Percentiles rank a stretch among this genome's conserved stretches.
Evolutionary conservation across 2,888 invertebrate genomes (phyloP).

Genomic region (Perithous albicinctus): DNA sequence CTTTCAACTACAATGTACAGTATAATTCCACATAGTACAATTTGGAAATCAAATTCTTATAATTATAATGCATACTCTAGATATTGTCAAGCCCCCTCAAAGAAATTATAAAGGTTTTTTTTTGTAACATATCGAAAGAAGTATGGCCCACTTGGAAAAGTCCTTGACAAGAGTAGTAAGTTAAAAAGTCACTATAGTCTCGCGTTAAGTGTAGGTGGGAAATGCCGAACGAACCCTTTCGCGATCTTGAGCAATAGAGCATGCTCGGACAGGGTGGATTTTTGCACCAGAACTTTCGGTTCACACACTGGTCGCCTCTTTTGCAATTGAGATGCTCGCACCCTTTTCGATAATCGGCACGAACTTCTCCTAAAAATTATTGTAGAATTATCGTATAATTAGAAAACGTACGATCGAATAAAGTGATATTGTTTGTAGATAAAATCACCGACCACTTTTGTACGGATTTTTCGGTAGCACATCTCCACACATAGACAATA

Average conservation of each 20-base stretch:
- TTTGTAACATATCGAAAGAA: too few relatives aligned
- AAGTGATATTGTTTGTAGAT: background rate
- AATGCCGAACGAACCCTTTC: constrained; percentile 70
- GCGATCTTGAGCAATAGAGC: constrained; percentile 77
- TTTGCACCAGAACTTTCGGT: constrained; percentile 77
- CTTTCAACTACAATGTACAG: too few relatives aligned
- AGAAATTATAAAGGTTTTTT: too few relatives aligned
- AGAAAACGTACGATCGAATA: background rate
- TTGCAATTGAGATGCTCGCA: constrained; percentile 74
- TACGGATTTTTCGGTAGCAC: constrained; percentile 53
- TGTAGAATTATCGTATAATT: background rate
- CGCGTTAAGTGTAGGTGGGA: too few relatives aligned
- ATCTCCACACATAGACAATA: constrained; percentile 41
- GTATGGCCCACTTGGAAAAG: too few relatives aligned
- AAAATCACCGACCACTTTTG: constrained; percentile 59
- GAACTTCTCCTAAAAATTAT: constrained; percentile 37
- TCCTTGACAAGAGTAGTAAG: background rate
- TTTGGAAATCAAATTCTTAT: too few relatives aligned
- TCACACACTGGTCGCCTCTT: constrained; percentile 73
- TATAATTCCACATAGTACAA: too few relatives aligned
- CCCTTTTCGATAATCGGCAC: constrained; percentile 63
- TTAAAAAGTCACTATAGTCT: background rate
- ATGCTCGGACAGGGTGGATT: constrained; percentile 77
- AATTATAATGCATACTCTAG: too few relatives aligned
- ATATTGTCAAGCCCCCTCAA: too few relatives aligned